A percentile compares a stretch with the other conserved stretches of the same genome.
phyloP scores from a whole-genome alignment of 2,113 vertebrate genomes.

The Myotis brandtii region DNA sequence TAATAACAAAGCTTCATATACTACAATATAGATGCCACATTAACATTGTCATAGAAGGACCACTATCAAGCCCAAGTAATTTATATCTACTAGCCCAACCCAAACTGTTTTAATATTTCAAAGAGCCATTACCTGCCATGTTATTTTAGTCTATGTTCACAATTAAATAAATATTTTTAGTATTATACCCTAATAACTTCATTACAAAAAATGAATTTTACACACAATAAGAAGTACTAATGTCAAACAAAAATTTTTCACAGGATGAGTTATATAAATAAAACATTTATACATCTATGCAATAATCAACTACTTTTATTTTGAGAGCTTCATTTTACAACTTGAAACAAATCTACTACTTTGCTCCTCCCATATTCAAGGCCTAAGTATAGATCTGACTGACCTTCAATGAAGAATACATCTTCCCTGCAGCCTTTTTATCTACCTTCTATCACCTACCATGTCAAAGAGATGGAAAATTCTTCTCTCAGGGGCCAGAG shows the following conservation, averaged over 20 bases:
- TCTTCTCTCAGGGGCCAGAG: not conserved
- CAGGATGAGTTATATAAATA: conserved; percentile 4
- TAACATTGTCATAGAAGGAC: not conserved
- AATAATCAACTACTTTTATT: conserved; percentile 45
- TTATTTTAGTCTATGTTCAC: conserved; percentile 31
- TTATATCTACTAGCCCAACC: not conserved
- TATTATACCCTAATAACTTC: conserved; percentile 47
- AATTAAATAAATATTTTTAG: conserved; percentile 31
- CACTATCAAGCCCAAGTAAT: not conserved
- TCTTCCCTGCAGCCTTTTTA: conserved; percentile 11
- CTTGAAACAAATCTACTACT: not conserved
- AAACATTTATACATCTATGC: not conserved
- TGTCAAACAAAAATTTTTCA: conserved; percentile 25
- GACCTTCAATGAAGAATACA: not conserved
- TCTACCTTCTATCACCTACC: not conserved
- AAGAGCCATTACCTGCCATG: conserved; percentile 10
- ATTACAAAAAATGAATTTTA: conserved; percentile 54
- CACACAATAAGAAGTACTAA: conserved; percentile 34
- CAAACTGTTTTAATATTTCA: conserved; percentile 38
- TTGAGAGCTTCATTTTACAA: conserved; percentile 55
- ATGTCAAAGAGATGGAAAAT: not conserved
- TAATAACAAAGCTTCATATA: conserved; percentile 53
- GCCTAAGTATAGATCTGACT: not conserved
- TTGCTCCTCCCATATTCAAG: conserved; percentile 25
- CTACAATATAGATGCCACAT: conserved; percentile 14